Percentiles rank a stretch among this genome's conserved stretches.
phyloP scores from a whole-genome alignment of 2,797 vertebrate genomes.

The Rhincodon typus region DNA sequence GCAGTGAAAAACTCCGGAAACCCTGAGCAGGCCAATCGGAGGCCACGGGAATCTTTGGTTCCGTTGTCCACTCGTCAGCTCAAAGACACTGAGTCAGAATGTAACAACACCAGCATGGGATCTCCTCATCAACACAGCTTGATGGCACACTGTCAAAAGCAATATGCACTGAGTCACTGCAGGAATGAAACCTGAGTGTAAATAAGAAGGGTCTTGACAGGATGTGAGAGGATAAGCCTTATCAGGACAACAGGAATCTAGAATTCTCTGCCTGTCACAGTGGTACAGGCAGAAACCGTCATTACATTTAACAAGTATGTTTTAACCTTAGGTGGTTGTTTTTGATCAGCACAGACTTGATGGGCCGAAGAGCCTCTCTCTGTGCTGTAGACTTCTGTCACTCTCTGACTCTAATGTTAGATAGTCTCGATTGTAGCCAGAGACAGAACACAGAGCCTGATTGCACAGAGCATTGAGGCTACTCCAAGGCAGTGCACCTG shows the following conservation, averaged over 20 bases:
- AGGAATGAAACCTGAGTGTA: not conserved
- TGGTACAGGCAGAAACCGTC: too few species aligned
- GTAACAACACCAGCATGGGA: not conserved
- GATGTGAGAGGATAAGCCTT: too few species aligned
- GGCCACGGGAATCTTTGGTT: not conserved
- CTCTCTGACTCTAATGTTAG: not conserved
- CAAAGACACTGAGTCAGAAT: not conserved
- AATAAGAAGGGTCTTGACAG: not conserved
- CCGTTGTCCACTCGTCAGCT: not conserved
- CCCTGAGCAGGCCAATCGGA: not conserved
- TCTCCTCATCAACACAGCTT: not conserved
- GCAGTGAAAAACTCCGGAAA: not conserved
- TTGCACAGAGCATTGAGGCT: not conserved
- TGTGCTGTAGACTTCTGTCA: too few species aligned
- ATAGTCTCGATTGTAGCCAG: not conserved
- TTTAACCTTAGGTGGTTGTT: too few species aligned
- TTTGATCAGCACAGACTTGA: too few species aligned
- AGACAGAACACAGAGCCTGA: not conserved
- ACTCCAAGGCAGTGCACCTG: not conserved
- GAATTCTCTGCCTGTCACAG: too few species aligned
- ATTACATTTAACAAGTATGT: too few species aligned
- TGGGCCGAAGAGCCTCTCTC: too few species aligned
- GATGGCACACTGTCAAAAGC: not conserved
- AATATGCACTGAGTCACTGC: not conserved
- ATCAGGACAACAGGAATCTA: too few species aligned